phyloP scores from a whole-genome alignment of 2,113 vertebrate species.

The Seriola rivoliana region DNA sequence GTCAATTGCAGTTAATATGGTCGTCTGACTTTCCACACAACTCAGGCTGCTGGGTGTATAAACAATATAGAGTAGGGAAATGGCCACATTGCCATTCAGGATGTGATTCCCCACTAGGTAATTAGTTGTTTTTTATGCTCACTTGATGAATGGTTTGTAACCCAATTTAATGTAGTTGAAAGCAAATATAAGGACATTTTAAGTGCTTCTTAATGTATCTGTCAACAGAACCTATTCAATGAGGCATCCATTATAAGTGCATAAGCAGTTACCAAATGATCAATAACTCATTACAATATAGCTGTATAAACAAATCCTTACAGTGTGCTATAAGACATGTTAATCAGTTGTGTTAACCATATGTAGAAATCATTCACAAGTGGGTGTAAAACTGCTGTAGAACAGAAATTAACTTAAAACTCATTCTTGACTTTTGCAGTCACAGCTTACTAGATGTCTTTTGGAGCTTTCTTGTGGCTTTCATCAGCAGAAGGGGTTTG shows the following conservation, averaged over 20 bases:
- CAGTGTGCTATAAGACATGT: not conserved
- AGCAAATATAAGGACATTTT: not conserved
- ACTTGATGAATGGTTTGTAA: not conserved
- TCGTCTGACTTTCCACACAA: constrained; percentile 7
- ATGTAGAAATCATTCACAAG: not conserved
- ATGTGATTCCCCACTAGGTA: not conserved
- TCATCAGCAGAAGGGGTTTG: not conserved
- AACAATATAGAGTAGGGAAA: not conserved
- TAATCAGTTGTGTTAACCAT: not conserved
- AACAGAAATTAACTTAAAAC: not conserved
- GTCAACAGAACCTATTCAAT: not conserved
- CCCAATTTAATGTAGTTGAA: not conserved
- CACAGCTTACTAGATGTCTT: not conserved
- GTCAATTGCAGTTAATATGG: constrained; percentile 56
- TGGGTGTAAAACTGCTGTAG: not conserved
- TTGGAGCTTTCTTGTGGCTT: not conserved
- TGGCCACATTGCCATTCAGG: not conserved
- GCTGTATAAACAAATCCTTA: not conserved
- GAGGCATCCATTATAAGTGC: not conserved
- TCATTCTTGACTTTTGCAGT: not conserved
- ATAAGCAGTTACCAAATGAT: not conserved
- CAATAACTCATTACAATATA: not conserved
- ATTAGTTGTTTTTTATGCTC: not conserved
- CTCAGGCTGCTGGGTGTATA: not conserved
- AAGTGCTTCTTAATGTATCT: not conserved